Evolutionary conservation across 2,888 invertebrate genomes (phyloP).

Genomic region (Caenorhabditis sp.): DNA sequence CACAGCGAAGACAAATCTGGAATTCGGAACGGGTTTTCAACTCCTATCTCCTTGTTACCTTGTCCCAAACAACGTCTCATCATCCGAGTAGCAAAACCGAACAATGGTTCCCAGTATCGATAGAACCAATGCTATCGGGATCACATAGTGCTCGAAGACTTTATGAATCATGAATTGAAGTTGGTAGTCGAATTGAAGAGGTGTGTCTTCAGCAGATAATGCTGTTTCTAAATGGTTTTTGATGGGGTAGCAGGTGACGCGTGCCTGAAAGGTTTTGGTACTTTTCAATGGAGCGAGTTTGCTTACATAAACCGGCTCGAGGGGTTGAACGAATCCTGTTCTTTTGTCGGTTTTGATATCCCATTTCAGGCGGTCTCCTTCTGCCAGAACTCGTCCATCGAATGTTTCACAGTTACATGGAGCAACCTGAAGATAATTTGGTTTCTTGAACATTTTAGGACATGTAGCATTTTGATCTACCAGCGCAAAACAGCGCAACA

Average conservation of each 20-base stretch:
- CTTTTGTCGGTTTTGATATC: constrained; percentile 49
- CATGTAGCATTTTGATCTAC: no score
- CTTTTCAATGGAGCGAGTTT: no score
- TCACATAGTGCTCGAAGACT: constrained; percentile 51
- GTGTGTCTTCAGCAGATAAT: constrained; percentile 50
- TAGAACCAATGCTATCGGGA: constrained; percentile 32
- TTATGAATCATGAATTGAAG: constrained; percentile 59
- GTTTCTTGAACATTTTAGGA: no score
- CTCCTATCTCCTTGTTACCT: no score
- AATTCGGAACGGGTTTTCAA: no score
- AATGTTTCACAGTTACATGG: constrained; percentile 68
- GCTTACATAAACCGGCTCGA: constrained; percentile 61
- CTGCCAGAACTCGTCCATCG: constrained; percentile 43
- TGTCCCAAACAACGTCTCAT: constrained; percentile 54
- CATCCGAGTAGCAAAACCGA: constrained; percentile 52
- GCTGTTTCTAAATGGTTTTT: constrained; percentile 46
- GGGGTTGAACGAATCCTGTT: constrained; percentile 42
- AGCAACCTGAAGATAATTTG: constrained; percentile 33
- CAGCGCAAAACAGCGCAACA: no score
- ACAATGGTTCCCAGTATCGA: constrained; percentile 34
- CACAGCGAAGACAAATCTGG: constrained; percentile 70
- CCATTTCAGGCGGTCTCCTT: constrained; percentile 52
- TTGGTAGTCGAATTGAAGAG: constrained; percentile 61
- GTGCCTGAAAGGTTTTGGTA: no score
- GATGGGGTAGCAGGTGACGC: constrained; percentile 58